Base-by-base conservation (phyloP, 2,113 vertebrate species). In the Sorex araneus region DNA sequence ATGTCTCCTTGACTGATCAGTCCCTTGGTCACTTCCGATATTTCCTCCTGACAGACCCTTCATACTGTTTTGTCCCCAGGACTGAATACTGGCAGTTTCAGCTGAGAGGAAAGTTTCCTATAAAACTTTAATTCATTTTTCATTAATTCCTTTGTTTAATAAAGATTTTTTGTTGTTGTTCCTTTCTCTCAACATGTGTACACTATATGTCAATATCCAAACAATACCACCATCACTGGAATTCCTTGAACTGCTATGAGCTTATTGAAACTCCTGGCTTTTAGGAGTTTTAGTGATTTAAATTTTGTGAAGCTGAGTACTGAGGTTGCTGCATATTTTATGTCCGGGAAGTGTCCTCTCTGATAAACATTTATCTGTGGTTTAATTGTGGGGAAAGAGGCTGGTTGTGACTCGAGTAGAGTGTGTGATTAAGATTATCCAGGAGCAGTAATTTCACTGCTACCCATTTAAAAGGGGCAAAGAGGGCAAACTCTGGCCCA, bases 121-220 rank as follows among this genome's bases (percentile, higher is more conserved):
- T 90, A 93, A 87, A 94, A 86, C 45, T 89, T 90, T 93, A 94
- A 94, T 95, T 92, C 88, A 57, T 76, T 96, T 95, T 95, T 69
- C 71, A 94, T 95, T 95, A 95, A 86, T 90, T 96, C 28, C 54
- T 74, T 88, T 94, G n/a, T 82, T 63, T 94, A 96, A 92, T 95
- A 94, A 94, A 92, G 87, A 50, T 50, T 50, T 50, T 3, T 43
- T 91, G 87, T 87, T 82, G 92, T 83, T 66, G 40, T 84, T 87
- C n/a, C 12, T 92, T 93, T 69, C 40, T 80, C 71, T 74, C 83
- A 91, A 90, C 83, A 77, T 40, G 79, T 95, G 93, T 92, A 95
- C 95, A 32, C 71, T 95, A 60, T 27, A 79, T 81, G 85, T 84
- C 90, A 97, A 74, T 93, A 85, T 95, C 79, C 30, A 93, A 94